Base-by-base conservation (phyloP, 1,140 invertebrate genomes). In the Proctacanthus coquilletti region DNA sequence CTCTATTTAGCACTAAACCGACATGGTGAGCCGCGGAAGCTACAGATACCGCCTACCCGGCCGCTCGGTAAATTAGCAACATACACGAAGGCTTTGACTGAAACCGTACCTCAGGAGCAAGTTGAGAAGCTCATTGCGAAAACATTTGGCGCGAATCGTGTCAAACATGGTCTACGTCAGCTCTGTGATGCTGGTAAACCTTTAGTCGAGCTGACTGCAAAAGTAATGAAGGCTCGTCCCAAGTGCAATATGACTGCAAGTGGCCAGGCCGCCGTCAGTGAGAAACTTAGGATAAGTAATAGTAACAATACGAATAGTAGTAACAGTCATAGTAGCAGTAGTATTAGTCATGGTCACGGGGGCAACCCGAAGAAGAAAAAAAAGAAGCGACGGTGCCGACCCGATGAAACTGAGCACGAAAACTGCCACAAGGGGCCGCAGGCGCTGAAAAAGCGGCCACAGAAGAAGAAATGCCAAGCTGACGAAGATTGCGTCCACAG, bases 1-100 rank as follows among this genome's bases (percentile, higher is more conserved):
- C 63, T 75, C 40, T 87, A 81, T 60, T 62, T 87, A 48, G 84
- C 79, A 18, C 60, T 86, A 30, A 79, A 82, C 53, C 71, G 72
- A 41, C 60, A 66, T 27, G 84, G 84, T 4, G 63, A 69, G 46
- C 71, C 80, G 40, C 64, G 80, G 17, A 71, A 72, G 44, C 75
- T 80, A 25, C 71, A 78, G 60, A 66, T 81, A 15, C 74, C 73
- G 30, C 63, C 71, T 36, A 63, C 56, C 38, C 66, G 77, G 42
- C 69, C 75, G 37, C 64, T 84, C 18, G 80, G 80, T 15, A 75
- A 76, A 49, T 64, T 83, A 34, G 74, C 77, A 29, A 69, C 68
- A 19, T 83, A 82, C 51, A 76, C 76, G 21, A 60, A 70, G 25
- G 73, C 74, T 23, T 66, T 84, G 17, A 79, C 79, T 19, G 65